A percentile compares a stretch with the other conserved stretches of the same genome.
Evolutionary conservation across 2,888 invertebrate genomes (phyloP).

Genomic region (Chydorus sphaericus): DNA sequence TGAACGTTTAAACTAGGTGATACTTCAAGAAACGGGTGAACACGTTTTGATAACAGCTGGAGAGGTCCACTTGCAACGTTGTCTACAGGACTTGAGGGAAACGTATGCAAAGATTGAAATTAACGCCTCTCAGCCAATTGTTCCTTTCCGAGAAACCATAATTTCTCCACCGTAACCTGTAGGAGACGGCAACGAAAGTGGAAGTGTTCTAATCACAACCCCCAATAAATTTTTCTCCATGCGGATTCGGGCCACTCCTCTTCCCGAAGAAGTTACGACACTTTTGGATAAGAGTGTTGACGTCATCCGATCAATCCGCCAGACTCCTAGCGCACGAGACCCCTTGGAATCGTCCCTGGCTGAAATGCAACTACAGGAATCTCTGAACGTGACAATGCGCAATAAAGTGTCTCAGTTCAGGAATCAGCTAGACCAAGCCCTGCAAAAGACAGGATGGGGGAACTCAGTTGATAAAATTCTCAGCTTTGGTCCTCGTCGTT

Average conservation of each 20-base stretch:
- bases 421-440: conserved; percentile 10
- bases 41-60: conserved; percentile 89
- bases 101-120: conserved; percentile 61
- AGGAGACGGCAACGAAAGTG: conserved; percentile 42
- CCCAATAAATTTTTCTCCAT: conserved; percentile 55
- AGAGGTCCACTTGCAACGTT: conserved; percentile 91
- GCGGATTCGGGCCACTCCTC: conserved; percentile 56
- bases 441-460: conserved; percentile 17
- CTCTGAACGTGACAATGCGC: neutral
- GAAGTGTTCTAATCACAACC: conserved; percentile 41
- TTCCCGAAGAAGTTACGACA: conserved; percentile 53
- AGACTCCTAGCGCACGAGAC: neutral
- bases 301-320: conserved; percentile 34
- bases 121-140: conserved; percentile 88
- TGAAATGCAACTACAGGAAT: neutral
- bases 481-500: conserved; percentile 80
- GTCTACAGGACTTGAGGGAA: conserved; percentile 74
- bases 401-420: neutral
- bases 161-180: conserved; percentile 67
- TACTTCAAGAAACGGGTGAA: conserved; percentile 86
- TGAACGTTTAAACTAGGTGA: conserved; percentile 37
- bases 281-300: conserved; percentile 54
- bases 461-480: conserved; percentile 51
- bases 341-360: neutral
- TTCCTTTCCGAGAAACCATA: conserved; percentile 89